Percentiles rank a stretch among this genome's conserved stretches.
Evolutionary conservation across 2,113 vertebrate species (phyloP).

Genomic region (Myanophis thanlyinensis): DNA sequence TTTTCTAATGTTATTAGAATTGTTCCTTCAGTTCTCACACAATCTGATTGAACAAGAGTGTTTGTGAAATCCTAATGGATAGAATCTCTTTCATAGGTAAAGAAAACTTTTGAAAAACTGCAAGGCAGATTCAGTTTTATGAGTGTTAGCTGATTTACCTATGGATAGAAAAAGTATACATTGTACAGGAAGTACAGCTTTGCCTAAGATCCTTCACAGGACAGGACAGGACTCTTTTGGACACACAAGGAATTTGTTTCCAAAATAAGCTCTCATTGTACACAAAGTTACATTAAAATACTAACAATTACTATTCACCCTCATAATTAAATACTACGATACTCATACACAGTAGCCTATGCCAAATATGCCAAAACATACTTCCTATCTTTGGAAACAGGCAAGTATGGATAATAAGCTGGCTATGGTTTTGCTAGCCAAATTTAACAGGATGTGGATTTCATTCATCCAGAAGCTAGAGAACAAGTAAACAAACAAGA

Average conservation of each 20-base stretch:
- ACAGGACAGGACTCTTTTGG: neutral
- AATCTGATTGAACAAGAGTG: neutral
- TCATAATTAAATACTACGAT: neutral
- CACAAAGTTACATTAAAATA: neutral
- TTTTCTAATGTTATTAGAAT: too few species aligned
- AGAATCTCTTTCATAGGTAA: neutral
- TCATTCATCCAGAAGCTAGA: neutral
- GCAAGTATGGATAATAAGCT: neutral
- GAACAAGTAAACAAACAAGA: neutral
- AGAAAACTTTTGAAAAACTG: neutral
- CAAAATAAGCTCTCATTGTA: too few species aligned
- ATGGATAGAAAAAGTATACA: neutral
- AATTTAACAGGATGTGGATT: neutral
- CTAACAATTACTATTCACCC: neutral
- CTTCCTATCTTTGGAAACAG: neutral
- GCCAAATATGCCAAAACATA: neutral
- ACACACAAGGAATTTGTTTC: too few species aligned
- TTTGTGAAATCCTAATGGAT: neutral
- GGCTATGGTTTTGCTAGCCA: neutral
- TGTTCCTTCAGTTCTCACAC: neutral
- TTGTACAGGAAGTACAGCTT: neutral
- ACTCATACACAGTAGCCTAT: neutral
- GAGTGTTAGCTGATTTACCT: neutral
- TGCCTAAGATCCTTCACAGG: neutral
- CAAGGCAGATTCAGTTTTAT: neutral